A percentile compares a stretch with the other conserved stretches of the same genome.
Evolutionary conservation across 2,113 vertebrate genomes (phyloP).

Genomic region (Mesoclemmys tuberculata): DNA sequence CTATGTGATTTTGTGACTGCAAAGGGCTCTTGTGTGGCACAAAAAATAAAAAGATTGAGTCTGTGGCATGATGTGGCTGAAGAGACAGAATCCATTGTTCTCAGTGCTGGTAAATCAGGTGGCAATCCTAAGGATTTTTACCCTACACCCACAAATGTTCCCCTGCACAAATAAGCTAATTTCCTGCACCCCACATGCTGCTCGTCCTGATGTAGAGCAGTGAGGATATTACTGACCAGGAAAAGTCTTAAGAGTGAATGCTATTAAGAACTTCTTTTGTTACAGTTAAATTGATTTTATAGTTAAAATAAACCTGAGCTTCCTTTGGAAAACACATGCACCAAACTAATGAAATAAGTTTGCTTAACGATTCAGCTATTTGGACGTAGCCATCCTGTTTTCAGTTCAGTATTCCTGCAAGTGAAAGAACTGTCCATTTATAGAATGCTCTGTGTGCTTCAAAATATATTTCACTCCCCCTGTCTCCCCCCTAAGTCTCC

Average conservation of each 20-base stretch:
- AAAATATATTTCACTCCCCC: not conserved
- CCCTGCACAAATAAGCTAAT: conserved; percentile 40
- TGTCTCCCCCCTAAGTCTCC: not conserved
- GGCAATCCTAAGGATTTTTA: conserved; percentile 8
- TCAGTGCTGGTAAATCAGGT: conserved; percentile 35
- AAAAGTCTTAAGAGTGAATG: conserved; percentile 27
- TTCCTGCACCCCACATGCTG: conserved; percentile 29
- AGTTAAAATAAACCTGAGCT: conserved; percentile 44
- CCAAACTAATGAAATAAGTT: not conserved
- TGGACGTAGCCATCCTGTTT: not conserved
- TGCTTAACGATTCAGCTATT: not conserved
- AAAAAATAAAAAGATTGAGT: not conserved
- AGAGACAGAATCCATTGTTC: conserved; percentile 48
- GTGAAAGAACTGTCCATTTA: not conserved
- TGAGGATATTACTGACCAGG: conserved; percentile 9
- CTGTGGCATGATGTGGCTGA: not conserved
- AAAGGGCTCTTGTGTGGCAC: conserved; percentile 1
- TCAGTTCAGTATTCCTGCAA: not conserved
- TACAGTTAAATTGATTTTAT: conserved; percentile 35
- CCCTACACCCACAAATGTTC: not conserved
- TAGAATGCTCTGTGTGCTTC: not conserved
- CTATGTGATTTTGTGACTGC: not conserved
- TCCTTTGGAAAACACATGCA: conserved; percentile 15
- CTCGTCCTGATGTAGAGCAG: conserved; percentile 7
- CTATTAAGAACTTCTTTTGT: conserved; percentile 32